phyloP scores from a whole-genome alignment of 1,140 invertebrate genomes.

The Melanaphis sacchari region DNA sequence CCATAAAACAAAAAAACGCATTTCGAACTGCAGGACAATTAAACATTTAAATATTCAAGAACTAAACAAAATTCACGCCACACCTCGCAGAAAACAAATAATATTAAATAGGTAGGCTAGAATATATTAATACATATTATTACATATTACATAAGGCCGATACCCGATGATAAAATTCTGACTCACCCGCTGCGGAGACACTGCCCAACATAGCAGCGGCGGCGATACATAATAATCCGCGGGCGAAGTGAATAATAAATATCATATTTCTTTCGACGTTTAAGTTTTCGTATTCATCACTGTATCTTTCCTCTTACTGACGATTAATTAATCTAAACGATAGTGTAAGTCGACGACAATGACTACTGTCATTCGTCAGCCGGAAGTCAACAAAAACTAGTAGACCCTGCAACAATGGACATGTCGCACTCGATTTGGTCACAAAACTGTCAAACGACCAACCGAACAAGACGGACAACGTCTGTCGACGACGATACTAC shows the following conservation, averaged over 20 bases:
- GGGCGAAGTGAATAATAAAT: neutral
- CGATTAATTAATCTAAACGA: neutral
- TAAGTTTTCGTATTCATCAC: neutral
- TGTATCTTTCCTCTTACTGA: neutral
- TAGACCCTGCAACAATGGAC: neutral
- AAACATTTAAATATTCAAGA: neutral
- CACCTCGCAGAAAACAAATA: neutral
- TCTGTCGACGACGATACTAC: neutral
- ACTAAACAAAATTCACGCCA: neutral
- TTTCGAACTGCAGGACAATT: neutral
- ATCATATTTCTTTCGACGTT: neutral
- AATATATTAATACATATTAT: neutral
- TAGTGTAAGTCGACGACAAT: neutral
- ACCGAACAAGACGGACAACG: neutral
- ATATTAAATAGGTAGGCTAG: neutral
- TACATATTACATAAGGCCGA: neutral
- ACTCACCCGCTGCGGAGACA: conserved; percentile 29
- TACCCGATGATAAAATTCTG: neutral
- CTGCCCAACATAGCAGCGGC: neutral
- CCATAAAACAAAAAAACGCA: neutral
- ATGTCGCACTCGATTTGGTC: neutral
- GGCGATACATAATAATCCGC: neutral
- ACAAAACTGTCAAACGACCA: neutral
- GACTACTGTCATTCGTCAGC: neutral
- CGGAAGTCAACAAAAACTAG: neutral